Base-by-base conservation (phyloP, 1,140 invertebrate genomes). In the Ceratina australensis region DNA sequence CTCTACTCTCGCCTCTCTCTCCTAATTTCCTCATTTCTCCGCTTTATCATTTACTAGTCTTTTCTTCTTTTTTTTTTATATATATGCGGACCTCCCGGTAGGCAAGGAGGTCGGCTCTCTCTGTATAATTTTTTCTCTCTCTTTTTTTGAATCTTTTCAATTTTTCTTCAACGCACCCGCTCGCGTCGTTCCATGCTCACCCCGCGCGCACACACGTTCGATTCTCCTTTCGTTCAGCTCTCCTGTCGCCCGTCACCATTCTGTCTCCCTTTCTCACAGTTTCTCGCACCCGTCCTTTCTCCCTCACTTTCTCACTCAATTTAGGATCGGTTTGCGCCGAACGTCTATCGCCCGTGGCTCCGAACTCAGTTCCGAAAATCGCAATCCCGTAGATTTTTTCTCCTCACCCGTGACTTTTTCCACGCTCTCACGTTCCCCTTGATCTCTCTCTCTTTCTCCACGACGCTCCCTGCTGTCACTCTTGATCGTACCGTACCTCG, bases 321-420 rank as follows among this genome's bases (percentile, higher is more conserved):
- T n/a, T 92, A 92, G 90, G 90, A 92, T 92, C 90, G 89, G 88
- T 92, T 92, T 92, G 90, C 91, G 90, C 91, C 91, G 91, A 91
- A 92, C 91, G 91, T 92, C 87, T 91, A 88, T 89, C 89, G 91
- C 88, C 91, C 89, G 89, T 90, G 88, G 90, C 89, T 92, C 90
- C 91, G 90, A 92, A 92, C 90, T 92, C 91, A 90, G 89, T 91
- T 78, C 87, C 89, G 88, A 90, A 90, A 92, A 91, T 88, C 86
- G 89, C 75, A 84, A 84, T 85, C 72, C 71, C 71, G 69, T 75
- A 78, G 83, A 85, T 85, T 85, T 85, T 85, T 85, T 85, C 80
- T 80, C 80, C 72, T 82, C 82, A 80, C 76, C 63, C 83, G 83
- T 85, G 80, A 82, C 84, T 79, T 82, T 82, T 76, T 80, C 72